Percentiles rank a stretch among this genome's conserved stretches.
These are phyloP conservation scores for Drosophila mimica DNA, from an alignment of 2,888 invertebrate genomes.

Conservation along the genomic window DNA sequence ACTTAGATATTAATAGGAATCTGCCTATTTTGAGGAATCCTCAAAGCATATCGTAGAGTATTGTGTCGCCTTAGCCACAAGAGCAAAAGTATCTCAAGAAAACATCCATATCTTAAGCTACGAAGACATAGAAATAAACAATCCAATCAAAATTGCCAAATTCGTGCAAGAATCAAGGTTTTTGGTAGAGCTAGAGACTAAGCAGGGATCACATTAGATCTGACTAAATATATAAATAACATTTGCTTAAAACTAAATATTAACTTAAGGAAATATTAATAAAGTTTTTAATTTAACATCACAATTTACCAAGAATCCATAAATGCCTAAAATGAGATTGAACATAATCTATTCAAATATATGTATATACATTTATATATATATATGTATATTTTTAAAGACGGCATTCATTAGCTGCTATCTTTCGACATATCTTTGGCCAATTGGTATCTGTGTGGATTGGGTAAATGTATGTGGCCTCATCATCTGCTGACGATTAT, in stretches of 20 bases:
- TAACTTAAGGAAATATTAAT: neutral
- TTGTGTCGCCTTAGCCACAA: neutral
- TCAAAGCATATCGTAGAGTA: neutral
- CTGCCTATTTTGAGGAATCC: neutral
- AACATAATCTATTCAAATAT: neutral
- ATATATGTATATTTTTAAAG: neutral
- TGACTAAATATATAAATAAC: neutral
- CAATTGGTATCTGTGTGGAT: constrained; percentile 15
- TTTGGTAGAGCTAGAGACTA: neutral
- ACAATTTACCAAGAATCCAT: neutral
- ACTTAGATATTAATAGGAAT: neutral
- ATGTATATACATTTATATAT: neutral
- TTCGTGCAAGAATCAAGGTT: neutral
- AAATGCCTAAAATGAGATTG: neutral
- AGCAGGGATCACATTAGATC: neutral
- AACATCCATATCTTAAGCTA: neutral
- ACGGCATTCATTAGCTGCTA: neutral
- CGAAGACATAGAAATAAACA: neutral
- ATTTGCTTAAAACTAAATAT: neutral
- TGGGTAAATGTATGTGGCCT: constrained; percentile 16
- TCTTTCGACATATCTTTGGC: neutral
- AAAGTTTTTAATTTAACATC: neutral
- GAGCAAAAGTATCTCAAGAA: neutral
- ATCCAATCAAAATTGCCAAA: neutral
- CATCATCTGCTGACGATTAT: constrained; percentile 27